Evolutionary conservation across 2,888 invertebrate species (phyloP), one percentile per base, ranked within the genome.

Genomic region (Chamaedrilus cognettii): DNA sequence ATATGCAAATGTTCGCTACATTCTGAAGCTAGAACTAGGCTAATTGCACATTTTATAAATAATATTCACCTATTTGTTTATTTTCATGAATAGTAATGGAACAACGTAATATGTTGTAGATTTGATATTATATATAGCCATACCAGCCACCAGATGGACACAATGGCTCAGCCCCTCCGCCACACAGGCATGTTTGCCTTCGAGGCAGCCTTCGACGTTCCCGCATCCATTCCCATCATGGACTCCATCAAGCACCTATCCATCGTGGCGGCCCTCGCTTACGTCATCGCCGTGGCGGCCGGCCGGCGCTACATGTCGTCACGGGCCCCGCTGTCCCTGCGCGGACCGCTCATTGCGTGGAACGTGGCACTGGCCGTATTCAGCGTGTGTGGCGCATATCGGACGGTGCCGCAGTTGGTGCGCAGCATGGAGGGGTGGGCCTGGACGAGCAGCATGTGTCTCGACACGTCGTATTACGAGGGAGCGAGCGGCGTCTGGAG

Each of bases 401-500:
- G 98, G 78, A 96, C 96, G 70, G 89, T 94, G 52, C 97, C 97
- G 0, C 97, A 98, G 86, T 88, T 98, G 78, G 84, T 93, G 65
- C 91, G 93, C 83, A 93, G 93, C 65, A 87, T 97, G 70, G 88
- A 89, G 77, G 91, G 93, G 83, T 91, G 94, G 84, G 96, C 98
- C 69, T 88, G 97, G 77, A 93, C 93, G 84, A 94, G 97, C 86
- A 96, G 97, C 67, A 91, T 97, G 77, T 99, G 98, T 86, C 7
- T 19, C 11, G 91, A 94, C 23, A 76, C 79, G 1, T 77, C 78
- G 2, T 80, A 80, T 68, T 78, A 72, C 64, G 68, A 28, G 19
- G 76, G 77, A 85, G 90, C 91, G 77, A 91, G 94, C 74, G 96
- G 96, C 5, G 96, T 96, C 85, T 99, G 98, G 98, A 93, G 96